Conservation (phyloP, 2,797 vertebrate species). For the Anableps anableps region DNA sequence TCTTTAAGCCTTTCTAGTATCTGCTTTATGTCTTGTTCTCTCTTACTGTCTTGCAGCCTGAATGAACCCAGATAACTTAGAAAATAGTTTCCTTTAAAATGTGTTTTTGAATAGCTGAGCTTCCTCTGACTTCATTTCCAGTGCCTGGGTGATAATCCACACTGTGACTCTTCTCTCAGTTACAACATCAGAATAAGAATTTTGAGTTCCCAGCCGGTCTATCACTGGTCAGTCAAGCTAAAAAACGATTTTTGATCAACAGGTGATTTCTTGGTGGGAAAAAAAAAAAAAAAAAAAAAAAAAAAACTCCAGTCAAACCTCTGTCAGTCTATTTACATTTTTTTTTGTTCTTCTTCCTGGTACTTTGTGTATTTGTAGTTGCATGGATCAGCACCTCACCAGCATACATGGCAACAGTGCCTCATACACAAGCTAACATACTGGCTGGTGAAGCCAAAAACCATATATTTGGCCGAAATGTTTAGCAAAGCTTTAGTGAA, state of each 20-base stretch:
- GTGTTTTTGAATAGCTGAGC: not conserved
- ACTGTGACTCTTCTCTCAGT: not conserved
- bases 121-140: not conserved
- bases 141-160: not conserved
- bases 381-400: not conserved
- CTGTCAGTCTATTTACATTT: not conserved
- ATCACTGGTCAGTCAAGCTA: not conserved
- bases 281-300: not conserved
- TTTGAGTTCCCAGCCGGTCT: not conserved
- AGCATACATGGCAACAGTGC: not conserved
- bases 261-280: not conserved
- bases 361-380: not conserved
- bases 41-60: too few relatives aligned
- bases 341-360: not conserved
- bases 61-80: too few relatives aligned
- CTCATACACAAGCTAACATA: not conserved
- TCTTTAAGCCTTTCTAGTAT: not conserved
- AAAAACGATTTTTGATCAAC: not conserved
- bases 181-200: not conserved
- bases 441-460: not conserved
- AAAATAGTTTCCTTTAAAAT: not conserved
- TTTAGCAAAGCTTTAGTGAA: not conserved
- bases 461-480: not conserved
- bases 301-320: not conserved
- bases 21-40: not conserved